Evolutionary conservation across 2,797 vertebrate species (phyloP).

Genomic region (Eospalax fontanierii): DNA sequence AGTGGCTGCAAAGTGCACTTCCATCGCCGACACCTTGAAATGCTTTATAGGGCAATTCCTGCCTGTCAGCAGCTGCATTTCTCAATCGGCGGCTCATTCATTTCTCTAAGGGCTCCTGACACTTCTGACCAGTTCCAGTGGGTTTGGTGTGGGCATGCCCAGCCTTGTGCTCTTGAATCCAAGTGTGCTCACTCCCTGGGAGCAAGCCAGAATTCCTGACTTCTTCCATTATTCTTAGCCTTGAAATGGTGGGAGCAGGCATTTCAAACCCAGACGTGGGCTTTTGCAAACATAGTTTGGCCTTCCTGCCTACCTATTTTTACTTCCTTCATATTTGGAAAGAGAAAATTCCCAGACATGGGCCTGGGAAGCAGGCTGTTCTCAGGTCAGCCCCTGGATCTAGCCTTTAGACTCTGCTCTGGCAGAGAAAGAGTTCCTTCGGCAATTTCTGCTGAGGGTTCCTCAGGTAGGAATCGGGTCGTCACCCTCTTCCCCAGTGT

Average conservation of each 20-base stretch:
- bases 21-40: slow-evolving; percentile 73
- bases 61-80: slow-evolving; percentile 78
- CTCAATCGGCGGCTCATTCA: slow-evolving; percentile 80
- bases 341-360: slow-evolving; percentile 83
- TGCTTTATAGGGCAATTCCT: slow-evolving; percentile 79
- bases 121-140: slow-evolving; percentile 70
- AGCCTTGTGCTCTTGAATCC: not conserved
- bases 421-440: not conserved
- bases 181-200: slow-evolving; percentile 73
- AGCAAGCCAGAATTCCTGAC: slow-evolving; percentile 67
- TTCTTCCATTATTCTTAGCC: slow-evolving; percentile 83
- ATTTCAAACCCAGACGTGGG: slow-evolving; percentile 80
- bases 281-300: slow-evolving; percentile 83
- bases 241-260: slow-evolving; percentile 80
- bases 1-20: slow-evolving; percentile 22
- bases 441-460: not conserved
- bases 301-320: slow-evolving; percentile 85
- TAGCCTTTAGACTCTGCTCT: not conserved
- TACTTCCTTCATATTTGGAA: slow-evolving; percentile 82
- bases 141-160: slow-evolving; percentile 48
- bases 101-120: slow-evolving; percentile 78
- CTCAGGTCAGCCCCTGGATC: slow-evolving; percentile 18
- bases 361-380: slow-evolving; percentile 80
- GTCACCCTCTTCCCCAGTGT: not conserved
- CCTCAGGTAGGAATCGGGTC: too few species aligned